Evolutionary conservation across 2,113 vertebrate genomes (phyloP), one percentile per base, ranked within the genome.

Genomic region (Cairina moschata): DNA sequence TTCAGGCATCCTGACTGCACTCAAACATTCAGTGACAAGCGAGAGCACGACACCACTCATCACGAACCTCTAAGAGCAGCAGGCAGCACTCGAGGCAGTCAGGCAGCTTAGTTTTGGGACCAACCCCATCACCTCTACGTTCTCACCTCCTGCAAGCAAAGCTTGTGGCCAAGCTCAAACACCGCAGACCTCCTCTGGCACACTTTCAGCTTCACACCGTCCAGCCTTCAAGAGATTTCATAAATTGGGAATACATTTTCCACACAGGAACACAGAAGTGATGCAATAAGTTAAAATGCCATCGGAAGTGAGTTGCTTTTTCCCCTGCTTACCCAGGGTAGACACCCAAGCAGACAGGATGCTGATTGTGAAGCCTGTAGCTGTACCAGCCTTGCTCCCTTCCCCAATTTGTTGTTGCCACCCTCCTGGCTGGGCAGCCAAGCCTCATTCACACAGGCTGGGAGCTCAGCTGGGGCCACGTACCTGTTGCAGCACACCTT

Each of bases 381-480:
- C 76, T 77, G 56, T 4, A 44, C 23, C 60, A 40, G 25, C 40
- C 66, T 13, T 26, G 13, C 12, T 58, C 46, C 23, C 36, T 55
- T 2, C 9, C 25, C 38, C 2, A 3, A 16, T 1, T 66, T 3
- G 4, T 11, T 55, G 46, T 38, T 14, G 40, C 8, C 44, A 1
- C 20, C 16, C 55, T 48, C 16, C 26, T 48, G 46, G 46, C 20
- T 48, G 46, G 20, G 22, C 20, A 48, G 18, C 83, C 16, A 34
- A 42, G 50, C 78, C 62, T 4, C 15, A 5, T 50, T 60, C 48
- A 26, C 42, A 76, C 40, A 18, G 31, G 65, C 5, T 63, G 46
- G 3, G 34, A 90, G 58, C 54, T 36, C 90, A 60, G 58, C 81
- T 48, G 60, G 40, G 18, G 44, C 58, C 58, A 4, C 1, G 29